These are phyloP conservation scores for Lacerta bilineata DNA, from an alignment of 2,797 vertebrate species.

Conservation along the genomic window DNA sequence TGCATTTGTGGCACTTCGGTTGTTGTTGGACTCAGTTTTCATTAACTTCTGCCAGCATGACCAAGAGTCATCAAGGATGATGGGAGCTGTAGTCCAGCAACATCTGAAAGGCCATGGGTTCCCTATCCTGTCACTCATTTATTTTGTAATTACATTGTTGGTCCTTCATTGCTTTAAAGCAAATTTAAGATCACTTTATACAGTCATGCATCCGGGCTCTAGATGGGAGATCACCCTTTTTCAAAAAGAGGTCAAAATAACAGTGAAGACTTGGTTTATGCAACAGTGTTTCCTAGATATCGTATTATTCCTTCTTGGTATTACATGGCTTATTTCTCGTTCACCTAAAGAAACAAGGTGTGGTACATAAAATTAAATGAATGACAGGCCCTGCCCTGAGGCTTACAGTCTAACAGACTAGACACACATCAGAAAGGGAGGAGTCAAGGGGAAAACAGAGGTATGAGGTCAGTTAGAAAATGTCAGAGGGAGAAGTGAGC, in stretches of 20 bases:
- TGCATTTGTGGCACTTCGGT: too few species aligned
- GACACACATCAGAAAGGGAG: neutral
- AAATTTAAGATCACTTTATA: neutral
- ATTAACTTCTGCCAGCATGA: too few species aligned
- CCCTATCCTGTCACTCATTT: too few species aligned
- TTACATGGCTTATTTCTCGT: neutral
- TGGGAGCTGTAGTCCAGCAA: too few species aligned
- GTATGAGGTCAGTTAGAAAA: neutral
- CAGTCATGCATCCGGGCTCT: neutral
- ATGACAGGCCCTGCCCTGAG: conserved; percentile 6
- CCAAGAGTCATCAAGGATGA: too few species aligned
- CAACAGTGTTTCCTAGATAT: neutral
- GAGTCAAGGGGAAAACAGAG: neutral
- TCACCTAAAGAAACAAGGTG: conserved; percentile 22
- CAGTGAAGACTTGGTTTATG: too few species aligned
- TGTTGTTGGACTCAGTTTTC: too few species aligned
- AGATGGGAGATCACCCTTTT: neutral
- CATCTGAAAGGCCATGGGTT: too few species aligned
- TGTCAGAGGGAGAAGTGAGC: neutral
- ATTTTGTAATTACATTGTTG: neutral
- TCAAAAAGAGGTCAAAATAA: neutral
- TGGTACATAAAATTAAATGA: conserved; percentile 21
- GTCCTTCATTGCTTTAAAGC: conserved; percentile 4
- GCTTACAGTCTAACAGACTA: conserved; percentile 10
- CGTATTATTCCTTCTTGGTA: conserved; percentile 1